phyloP scores from a whole-genome alignment of 2,113 vertebrate genomes.

The Piaya cayana region DNA sequence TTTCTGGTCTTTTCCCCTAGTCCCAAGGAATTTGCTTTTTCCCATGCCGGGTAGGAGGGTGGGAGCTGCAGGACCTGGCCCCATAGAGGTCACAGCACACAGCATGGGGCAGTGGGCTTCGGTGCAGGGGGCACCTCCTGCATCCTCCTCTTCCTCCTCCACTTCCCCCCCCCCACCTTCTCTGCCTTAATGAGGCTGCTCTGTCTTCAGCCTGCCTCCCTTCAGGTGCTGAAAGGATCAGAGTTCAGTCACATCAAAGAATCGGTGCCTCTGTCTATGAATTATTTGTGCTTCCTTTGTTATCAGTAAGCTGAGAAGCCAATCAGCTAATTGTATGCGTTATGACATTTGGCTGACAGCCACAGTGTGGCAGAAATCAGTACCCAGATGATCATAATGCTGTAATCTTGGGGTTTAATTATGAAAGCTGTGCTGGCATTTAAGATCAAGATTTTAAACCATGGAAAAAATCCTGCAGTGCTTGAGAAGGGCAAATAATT shows the following conservation, averaged over 20 bases:
- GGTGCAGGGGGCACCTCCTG: background rate
- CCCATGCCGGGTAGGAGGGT: background rate
- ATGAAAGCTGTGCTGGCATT: constrained; percentile 23
- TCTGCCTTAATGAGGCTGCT: constrained; percentile 41
- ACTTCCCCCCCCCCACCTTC: background rate
- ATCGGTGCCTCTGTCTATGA: constrained; percentile 14
- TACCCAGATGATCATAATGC: constrained; percentile 16
- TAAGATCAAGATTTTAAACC: background rate
- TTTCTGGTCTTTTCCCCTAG: background rate
- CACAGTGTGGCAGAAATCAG: constrained; percentile 21
- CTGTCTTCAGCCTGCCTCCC: constrained; percentile 24
- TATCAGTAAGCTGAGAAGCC: constrained; percentile 33
- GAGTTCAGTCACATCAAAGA: constrained; percentile 54
- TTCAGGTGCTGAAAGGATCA: constrained; percentile 61
- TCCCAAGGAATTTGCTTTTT: background rate
- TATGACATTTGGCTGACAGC: constrained; percentile 62
- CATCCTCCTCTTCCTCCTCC: background rate
- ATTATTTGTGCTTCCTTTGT: constrained; percentile 63
- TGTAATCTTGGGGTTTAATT: constrained; percentile 33
- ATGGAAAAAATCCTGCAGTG: background rate
- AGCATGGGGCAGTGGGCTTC: background rate
- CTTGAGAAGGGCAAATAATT: background rate
- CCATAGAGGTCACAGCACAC: constrained; percentile 39
- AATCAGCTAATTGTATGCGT: constrained; percentile 57
- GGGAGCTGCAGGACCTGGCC: constrained; percentile 2